Evolutionary conservation across 64 coral and sea anemone genomes (phyloP), one percentile per base, ranked within the genome.

Genomic region (Hydrozoanthus tunicans): DNA sequence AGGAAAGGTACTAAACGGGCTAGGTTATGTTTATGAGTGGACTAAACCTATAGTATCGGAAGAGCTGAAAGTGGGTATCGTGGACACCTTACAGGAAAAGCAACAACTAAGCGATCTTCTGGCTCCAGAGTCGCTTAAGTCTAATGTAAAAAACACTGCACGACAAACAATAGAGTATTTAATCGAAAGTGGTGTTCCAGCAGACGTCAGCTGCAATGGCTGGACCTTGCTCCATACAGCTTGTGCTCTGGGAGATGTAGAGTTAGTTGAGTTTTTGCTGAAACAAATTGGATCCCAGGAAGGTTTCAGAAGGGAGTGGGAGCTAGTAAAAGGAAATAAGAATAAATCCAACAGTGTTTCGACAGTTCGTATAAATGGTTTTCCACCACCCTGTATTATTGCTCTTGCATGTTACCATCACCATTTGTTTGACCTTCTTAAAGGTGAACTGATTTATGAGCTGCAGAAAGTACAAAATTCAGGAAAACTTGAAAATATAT

Each of bases 231-330:
- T 79, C 5, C 77, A 79, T 9, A 24, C 77, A 25, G 77, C 77
- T 4, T 79, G 77, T 79, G 53, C 77, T 20, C 56, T 79, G 5
- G 77, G 77, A 79, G 56, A 79, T 79, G 56, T 24, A 7, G 14
- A 79, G 11, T n/a, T 79, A 20, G 77, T 79, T n/a, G 6, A 79
- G 77, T 25, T 79, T 79, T 79, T 79, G 17, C 54, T 79, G 14
- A 7, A 79, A n/a, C 56, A n/a, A 79, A 56, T 79, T 3, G 8
- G 7, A 10, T 56, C 77, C 2, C 56, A 79, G 10, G 77, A 56
- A 79, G 77, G 77, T 55, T 56, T 6, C 9, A 55, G 55, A 53
- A 79, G 77, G 17, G 9, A 51, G 55, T 79, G 77, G 77, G 1
- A 79, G 17, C 58, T 23, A 24, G 6, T 15, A 54, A 78, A 57